Evolutionary conservation across 2,113 vertebrate species (phyloP), one percentile per base, ranked within the genome.

Genomic region (Alosa alosa): DNA sequence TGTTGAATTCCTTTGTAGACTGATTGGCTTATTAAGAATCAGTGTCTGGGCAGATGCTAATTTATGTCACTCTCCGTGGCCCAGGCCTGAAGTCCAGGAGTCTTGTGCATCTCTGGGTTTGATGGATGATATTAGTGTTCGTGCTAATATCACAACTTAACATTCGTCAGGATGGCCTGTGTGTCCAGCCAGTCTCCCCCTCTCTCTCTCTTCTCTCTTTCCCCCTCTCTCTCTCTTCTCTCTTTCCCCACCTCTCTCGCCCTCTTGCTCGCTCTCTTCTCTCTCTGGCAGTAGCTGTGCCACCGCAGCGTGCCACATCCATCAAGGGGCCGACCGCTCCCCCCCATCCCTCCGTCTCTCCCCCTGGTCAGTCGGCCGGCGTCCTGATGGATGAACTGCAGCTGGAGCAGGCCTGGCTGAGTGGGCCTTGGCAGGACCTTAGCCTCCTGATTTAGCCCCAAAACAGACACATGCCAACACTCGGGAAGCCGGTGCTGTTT

Each of bases 51-150:
- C 85, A 90, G 81, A 88, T 91, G 87, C 90, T 83, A 0, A 85
- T 91, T 91, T 72, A 57, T 90, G 87, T 68, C 88, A 89, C 81
- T 90, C 88, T 89, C 17, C 60, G 41, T 46, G 0, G 6, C 0
- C 68, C 13, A 4, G 17, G 31, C 31, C 72, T 39, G 72, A 78
- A 36, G 72, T 36, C 72, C 10, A 13, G 9, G 72, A 78, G 72
- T 39, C 72, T 36, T 8, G 36, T 75, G 83, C 88, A 86, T 91
- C 88, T 41, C 87, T 57, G 81, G 87, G 84, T 85, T 90, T 90
- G 85, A 89, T 91, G 84, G 89, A 92, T 93, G 88, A 83, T 82
- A 75, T 88, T 90, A 82, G 78, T 85, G 52, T 86, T 92, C n/a
- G 85, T 91, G 88, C 83, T 92, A 90, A 87, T 83, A 86, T 87